Evolutionary conservation across 2,888 invertebrate genomes (phyloP).

Genomic region (Drosophila parthenogenetica): DNA sequence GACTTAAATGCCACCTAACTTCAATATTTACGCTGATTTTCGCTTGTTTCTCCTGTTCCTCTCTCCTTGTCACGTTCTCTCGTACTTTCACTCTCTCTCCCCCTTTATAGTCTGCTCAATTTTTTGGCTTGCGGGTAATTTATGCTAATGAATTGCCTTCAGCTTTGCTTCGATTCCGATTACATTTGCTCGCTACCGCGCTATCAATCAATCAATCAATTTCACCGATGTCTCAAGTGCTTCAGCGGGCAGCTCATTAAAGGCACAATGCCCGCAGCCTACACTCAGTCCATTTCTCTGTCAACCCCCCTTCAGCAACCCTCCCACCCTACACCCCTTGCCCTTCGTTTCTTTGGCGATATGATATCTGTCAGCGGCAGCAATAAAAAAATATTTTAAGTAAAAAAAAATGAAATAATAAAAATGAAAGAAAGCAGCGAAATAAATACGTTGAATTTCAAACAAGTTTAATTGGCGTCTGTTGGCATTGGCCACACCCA

Average conservation of each 20-base stretch:
- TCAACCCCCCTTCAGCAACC: no score
- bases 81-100: no score
- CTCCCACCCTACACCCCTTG: not conserved
- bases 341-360: conserved; percentile 3
- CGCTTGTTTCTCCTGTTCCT: not conserved
- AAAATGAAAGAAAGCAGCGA: conserved; percentile 26
- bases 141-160: conserved; percentile 69
- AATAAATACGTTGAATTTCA: conserved; percentile 55
- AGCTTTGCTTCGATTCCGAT: conserved; percentile 30
- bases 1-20: not conserved
- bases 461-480: conserved; percentile 71
- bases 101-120: not conserved
- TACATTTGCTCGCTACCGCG: conserved; percentile 42
- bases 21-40: not conserved
- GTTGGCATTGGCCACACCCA: conserved; percentile 25
- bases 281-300: not conserved
- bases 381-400: not conserved
- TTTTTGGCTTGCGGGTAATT: conserved; percentile 55
- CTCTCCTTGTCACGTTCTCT: no score
- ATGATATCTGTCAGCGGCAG: conserved; percentile 50
- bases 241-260: conserved; percentile 64
- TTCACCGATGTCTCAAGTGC: conserved; percentile 54
- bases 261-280: conserved; percentile 37
- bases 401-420: conserved; percentile 28
- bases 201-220: conserved; percentile 71